Base-by-base conservation (phyloP, 2,888 invertebrate species). In the Chironomus riparius region DNA sequence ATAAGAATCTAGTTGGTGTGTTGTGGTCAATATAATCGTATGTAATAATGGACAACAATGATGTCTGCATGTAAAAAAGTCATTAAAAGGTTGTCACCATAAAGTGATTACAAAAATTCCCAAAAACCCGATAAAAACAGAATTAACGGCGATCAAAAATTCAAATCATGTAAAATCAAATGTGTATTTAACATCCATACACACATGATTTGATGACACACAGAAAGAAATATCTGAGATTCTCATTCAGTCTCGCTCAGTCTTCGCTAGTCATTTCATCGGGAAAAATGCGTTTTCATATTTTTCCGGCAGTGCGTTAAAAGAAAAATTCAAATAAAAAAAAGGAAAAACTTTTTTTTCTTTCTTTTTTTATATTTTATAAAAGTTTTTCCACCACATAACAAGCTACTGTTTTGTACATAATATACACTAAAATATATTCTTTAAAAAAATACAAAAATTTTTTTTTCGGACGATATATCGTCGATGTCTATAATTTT, bases 221-320 rank as follows among this genome's bases (percentile, higher is more conserved):
- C 38, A 38, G 38, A 38, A 38, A 38, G 2, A 38, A 38, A 65
- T 65, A 13, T 18, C 13, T 21, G 65, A 65, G 65, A 65, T 65
- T 65, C 21, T 65, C 24, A 62, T 15, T 62, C 62, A 21, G 10
- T 21, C 18, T 12, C 62, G 22, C 18, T 65, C 22, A 65, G 65
- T 65, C 65, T 65, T 65, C 22, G 65, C 65, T 65, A 65, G 65
- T 65, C 65, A 65, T 65, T 65, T 65, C 65, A 65, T 24, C 24
- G 22, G 65, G 22, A 65, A 65, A 65, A 65, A 65, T 65, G 65
- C 65, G 65, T 65, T 65, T 65, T 10, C 21, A 21, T 21, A 65
- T 24, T 65, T 65, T 65, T 65, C 65, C 65, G 65, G 65, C 24
- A 24, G 65, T 24, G 21, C 65, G 65, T 65, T 21, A 65, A 65